A percentile compares a stretch with the other conserved stretches of the same genome.
Evolutionary conservation across 2,113 vertebrate species (phyloP).

Genomic region (Pyxicephalus adspersus): DNA sequence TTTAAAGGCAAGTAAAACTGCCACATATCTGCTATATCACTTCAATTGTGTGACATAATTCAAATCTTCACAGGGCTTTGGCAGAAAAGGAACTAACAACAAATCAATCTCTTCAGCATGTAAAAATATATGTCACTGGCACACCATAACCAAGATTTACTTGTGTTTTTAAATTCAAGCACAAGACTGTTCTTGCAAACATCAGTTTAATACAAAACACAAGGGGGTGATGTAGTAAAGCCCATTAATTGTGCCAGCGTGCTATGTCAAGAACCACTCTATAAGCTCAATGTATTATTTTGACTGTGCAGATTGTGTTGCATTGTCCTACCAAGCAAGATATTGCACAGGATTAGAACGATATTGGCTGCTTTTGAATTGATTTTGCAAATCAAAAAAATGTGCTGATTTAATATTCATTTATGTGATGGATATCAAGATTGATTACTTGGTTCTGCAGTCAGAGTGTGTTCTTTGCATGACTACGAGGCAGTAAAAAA

Average conservation of each 20-base stretch:
- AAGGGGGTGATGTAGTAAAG: constrained; percentile 13
- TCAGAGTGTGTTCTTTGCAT: neutral
- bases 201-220: constrained; percentile 24
- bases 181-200: constrained; percentile 9
- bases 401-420: constrained; percentile 26
- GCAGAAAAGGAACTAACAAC: constrained; percentile 39
- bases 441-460: constrained; percentile 22
- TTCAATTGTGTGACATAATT: constrained; percentile 40
- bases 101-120: constrained; percentile 38
- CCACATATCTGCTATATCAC: constrained; percentile 35
- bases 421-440: constrained; percentile 11
- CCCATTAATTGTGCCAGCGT: constrained; percentile 21
- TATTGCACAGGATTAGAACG: constrained; percentile 6
- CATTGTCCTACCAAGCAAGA: constrained; percentile 12
- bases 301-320: neutral
- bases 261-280: constrained; percentile 11
- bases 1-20: constrained; percentile 21
- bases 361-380: constrained; percentile 14
- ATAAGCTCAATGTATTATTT: constrained; percentile 15
- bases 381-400: constrained; percentile 25
- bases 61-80: constrained; percentile 41
- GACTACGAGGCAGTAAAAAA: too few relatives aligned
- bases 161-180: constrained; percentile 41
- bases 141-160: constrained; percentile 46
- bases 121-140: constrained; percentile 48